Evolutionary conservation across 2,888 invertebrate species (phyloP).

Genomic region (Morpho achilles): DNA sequence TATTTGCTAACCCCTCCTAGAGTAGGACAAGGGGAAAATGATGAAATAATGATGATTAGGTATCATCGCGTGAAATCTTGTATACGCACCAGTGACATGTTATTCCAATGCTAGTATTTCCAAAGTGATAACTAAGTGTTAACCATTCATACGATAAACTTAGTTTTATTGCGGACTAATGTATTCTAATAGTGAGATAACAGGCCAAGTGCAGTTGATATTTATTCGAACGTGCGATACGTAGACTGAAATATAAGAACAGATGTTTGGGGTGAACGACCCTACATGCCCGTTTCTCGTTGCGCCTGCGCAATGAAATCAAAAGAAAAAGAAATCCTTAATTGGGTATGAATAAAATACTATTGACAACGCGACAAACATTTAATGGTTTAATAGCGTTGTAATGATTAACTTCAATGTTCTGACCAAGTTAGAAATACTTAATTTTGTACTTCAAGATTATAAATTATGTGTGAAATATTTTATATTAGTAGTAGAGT

Average conservation of each 20-base stretch:
- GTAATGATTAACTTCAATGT: conserved; percentile 6
- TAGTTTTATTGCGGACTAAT: conserved; percentile 26
- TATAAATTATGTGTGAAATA: conserved; percentile 1
- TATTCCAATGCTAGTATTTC: not conserved
- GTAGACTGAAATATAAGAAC: conserved; percentile 67
- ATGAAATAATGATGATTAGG: too few relatives aligned
- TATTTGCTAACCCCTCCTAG: too few relatives aligned
- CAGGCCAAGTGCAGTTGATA: conserved; percentile 34
- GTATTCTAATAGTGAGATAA: conserved; percentile 40
- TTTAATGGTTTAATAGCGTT: conserved; percentile 21
- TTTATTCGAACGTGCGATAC: conserved; percentile 51
- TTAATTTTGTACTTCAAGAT: not conserved
- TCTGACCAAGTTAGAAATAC: not conserved
- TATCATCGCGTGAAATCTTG: too few relatives aligned
- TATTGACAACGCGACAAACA: conserved; percentile 21
- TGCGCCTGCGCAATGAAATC: conserved; percentile 47
- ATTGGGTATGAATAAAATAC: conserved; percentile 26
- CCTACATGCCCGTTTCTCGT: conserved; percentile 42
- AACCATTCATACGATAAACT: conserved; percentile 19
- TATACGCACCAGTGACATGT: too few relatives aligned
- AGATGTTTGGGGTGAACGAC: conserved; percentile 72
- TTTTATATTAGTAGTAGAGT: not conserved
- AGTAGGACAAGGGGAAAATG: too few relatives aligned
- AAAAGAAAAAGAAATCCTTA: conserved; percentile 37
- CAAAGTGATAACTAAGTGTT: conserved; percentile 16